Percentiles rank a stretch among this genome's conserved stretches.
Evolutionary conservation across 2,888 invertebrate species (phyloP).

Genomic region (Cinara cedri): DNA sequence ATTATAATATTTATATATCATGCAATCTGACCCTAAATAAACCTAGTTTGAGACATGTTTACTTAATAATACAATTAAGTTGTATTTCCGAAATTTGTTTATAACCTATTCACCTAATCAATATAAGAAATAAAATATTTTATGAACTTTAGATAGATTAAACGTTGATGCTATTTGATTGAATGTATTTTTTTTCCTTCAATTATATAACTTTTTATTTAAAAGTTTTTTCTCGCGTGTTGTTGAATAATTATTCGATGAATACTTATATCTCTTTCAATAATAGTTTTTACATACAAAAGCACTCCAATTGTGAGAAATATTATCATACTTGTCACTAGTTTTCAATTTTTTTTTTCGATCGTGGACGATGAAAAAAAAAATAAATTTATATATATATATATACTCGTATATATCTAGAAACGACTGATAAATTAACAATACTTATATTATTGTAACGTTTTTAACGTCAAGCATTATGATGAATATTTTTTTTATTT

Average conservation of each 20-base stretch:
- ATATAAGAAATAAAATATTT: too few relatives aligned
- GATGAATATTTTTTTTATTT: not conserved
- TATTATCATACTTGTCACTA: conserved; percentile 8
- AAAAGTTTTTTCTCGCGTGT: conserved; percentile 1
- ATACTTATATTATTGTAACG: conserved; percentile 14
- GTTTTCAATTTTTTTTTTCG: conserved; percentile 16
- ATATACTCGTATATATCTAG: too few relatives aligned
- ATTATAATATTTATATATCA: too few relatives aligned
- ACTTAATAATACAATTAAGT: too few relatives aligned
- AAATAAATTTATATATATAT: conserved; percentile 20
- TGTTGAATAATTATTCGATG: conserved; percentile 13
- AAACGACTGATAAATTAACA: conserved; percentile 37
- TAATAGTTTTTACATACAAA: conserved; percentile 33
- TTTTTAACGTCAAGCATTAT: conserved; percentile 8
- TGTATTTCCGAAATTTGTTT: too few relatives aligned
- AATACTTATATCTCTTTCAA: conserved; percentile 21
- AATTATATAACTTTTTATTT: conserved; percentile 4
- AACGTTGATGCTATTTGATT: conserved; percentile 4
- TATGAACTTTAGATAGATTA: not conserved
- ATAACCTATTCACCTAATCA: too few relatives aligned
- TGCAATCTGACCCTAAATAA: too few relatives aligned
- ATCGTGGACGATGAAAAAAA: not conserved
- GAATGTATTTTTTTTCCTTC: not conserved
- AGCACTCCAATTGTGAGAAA: not conserved
- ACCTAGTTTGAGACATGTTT: too few relatives aligned